Evolutionary conservation across 2,888 invertebrate genomes (phyloP).

Genomic region (Oscheius sp.): DNA sequence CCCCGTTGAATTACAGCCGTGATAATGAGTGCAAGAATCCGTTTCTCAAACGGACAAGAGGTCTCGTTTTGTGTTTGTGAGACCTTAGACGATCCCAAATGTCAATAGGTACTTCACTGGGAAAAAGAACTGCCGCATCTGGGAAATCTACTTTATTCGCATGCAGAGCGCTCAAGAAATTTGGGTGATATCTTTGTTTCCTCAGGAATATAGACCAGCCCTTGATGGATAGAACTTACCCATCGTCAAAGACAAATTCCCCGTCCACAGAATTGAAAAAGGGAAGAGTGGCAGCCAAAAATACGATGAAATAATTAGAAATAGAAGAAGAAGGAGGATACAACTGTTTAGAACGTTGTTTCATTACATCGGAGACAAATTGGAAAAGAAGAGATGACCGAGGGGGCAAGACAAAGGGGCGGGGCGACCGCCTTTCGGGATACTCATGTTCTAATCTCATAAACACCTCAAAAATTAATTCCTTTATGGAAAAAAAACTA

Average conservation of each 20-base stretch:
- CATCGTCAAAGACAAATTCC: slow-evolving; percentile 59
- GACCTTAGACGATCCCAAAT: too few species aligned
- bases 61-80: too few species aligned
- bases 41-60: too few species aligned
- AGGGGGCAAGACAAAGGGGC: slow-evolving; percentile 10
- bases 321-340: background rate
- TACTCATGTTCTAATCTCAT: background rate
- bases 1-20: background rate
- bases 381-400: background rate
- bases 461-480: too few species aligned
- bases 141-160: background rate
- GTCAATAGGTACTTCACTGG: background rate
- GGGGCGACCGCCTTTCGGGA: background rate
- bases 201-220: too few species aligned
- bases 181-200: too few species aligned
- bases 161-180: too few species aligned
- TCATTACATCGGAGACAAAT: background rate
- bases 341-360: background rate
- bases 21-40: background rate
- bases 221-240: slow-evolving; percentile 42
- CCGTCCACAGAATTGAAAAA: slow-evolving; percentile 46
- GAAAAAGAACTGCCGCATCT: background rate
- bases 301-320: background rate
- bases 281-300: slow-evolving; percentile 28
- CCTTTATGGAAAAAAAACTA: too few species aligned